Base-by-base conservation (phyloP, 1,140 invertebrate genomes). In the Drosophila tristis region DNA sequence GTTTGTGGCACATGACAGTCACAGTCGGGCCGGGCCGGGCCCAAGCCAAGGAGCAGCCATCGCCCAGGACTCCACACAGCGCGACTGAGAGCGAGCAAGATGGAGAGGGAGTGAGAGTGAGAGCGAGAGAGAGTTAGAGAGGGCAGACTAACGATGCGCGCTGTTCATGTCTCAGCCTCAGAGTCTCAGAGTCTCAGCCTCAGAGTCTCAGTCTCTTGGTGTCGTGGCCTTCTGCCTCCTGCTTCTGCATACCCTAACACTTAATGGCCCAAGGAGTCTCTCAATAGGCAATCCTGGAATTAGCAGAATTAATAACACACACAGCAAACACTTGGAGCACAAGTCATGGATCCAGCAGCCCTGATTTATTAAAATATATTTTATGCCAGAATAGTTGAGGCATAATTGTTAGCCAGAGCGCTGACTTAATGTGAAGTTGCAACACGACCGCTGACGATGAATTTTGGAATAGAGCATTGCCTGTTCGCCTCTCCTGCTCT, bases 1-100 rank as follows among this genome's bases (percentile, higher is more conserved):
- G 84, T 87, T 87, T 87, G 84, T 87, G 84, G 84, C 84, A 87
- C 84, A 87, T 87, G 84, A 87, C 84, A 89, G 84, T 89, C 84
- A 87, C 82, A 87, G 84, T 82, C 82, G 78, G 82, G 74, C 5
- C 8, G 4, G 31, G 35, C 35, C 9, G 35, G 35, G 31, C 31
- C 8, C 59, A 68, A 70, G 66, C 66, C 63, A 70, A 70, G 66
- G 64, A 70, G 66, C 66, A 70, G 66, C 66, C 66, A 49, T 70
- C 64, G 64, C 66, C 66, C 66, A 70, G 66, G 64, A 70, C 65
- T 70, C 51, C 47, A 76, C 48, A 63, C 43, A 73, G 44, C 50
- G 48, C 66, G 55, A 60, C 20, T 20, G 50, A 62, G 55, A 65
- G 39, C 45, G 35, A 70, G 13, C 43, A 39, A 55, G 53, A 60